Conservation (phyloP, 2,888 invertebrate species). For the Chalcosyrphus nemorum region DNA sequence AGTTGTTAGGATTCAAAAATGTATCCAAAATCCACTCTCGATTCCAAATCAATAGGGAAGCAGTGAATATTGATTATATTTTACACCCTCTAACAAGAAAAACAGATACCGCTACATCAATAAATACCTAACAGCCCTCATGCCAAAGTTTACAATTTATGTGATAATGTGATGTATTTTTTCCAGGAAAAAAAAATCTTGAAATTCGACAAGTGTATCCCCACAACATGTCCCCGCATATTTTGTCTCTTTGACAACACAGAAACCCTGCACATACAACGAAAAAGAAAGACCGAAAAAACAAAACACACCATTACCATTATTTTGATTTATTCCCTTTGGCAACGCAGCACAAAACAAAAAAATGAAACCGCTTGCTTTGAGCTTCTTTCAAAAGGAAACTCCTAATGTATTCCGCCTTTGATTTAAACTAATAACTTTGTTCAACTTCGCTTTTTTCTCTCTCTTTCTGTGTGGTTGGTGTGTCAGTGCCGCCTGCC, state of each 20-base stretch:
- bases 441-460: constrained; percentile 4
- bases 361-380: neutral
- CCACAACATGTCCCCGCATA: neutral
- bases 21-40: neutral
- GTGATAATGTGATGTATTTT: constrained; percentile 16
- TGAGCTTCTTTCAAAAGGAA: constrained; percentile 7
- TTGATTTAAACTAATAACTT: constrained; percentile 42
- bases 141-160: constrained; percentile 26
- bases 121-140: constrained; percentile 1
- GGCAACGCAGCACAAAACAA: constrained; percentile 24
- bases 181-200: neutral
- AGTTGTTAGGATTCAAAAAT: neutral
- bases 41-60: neutral
- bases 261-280: neutral
- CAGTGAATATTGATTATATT: neutral
- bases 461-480: neutral
- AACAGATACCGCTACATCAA: neutral
- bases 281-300: neutral
- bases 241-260: neutral
- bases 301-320: constrained; percentile 21
- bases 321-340: constrained; percentile 57
- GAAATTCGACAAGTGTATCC: constrained; percentile 4
- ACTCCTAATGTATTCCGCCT: constrained; percentile 36
- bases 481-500: neutral
- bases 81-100: neutral